Base-by-base conservation (phyloP, 2,888 invertebrate genomes). In the Drosophila mettleri region DNA sequence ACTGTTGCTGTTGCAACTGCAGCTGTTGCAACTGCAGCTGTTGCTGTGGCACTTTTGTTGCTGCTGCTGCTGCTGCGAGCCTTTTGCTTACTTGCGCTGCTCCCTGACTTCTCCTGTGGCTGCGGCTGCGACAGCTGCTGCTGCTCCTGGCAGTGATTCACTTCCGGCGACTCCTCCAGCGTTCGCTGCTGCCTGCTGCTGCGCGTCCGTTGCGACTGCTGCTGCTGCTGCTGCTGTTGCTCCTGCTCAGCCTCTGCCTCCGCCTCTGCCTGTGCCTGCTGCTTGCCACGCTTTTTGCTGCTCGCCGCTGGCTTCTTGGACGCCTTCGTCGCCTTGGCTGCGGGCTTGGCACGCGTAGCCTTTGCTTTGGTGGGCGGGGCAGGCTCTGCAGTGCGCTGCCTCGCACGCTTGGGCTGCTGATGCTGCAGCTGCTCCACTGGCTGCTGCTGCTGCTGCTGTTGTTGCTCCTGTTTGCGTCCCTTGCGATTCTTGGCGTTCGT, bases 161-260 rank as follows among this genome's bases (percentile, higher is more conserved):
- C 3, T 9, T 64, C 51, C 27, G 52, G 27, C 18, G 9, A 10
- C 9, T 52, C 36, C 18, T 69, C 38, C 5, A 18, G 38, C 45
- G 46, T 24, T 8, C 55, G 41, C 49, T 68, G 66, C 51, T 70
- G 67, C 4, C 77, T 61, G 20, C 68, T 38, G 36, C 75, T 72
- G 33, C 75, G 75, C 31, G 69, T 75, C 5, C 75, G 68, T 20
- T 77, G 75, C 49, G 61, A 39, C 20, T 54, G 41, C 18, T 16
- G 36, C 38, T 41, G 54, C 43, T 16, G 55, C 2, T 8, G 38
- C 18, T 20, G 16, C 43, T n/a, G 27, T 7, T 34, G 24, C 3
- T 8, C 18, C 34, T 39, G 38, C 16, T 29, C 18, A 5, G 12
- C 33, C 31, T 16, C 12, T 49, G n/a, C n/a, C 16, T 58, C 39